Evolutionary conservation across 1,140 invertebrate species (phyloP).

Genomic region (Antheraea mylitta): DNA sequence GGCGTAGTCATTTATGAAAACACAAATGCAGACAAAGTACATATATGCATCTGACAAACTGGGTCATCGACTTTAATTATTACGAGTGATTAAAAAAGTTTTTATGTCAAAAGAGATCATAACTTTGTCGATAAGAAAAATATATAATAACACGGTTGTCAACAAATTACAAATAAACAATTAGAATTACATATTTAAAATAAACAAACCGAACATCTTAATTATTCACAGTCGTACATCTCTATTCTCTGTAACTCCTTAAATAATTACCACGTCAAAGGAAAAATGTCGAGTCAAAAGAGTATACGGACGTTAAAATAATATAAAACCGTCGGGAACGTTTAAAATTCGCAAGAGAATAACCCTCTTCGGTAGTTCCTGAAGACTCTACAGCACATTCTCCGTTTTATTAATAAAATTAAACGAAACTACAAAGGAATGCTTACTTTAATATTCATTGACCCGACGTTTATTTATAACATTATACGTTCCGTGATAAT

Average conservation of each 20-base stretch:
- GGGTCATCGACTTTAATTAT: no score
- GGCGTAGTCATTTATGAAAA: no score
- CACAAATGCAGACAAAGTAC: no score
- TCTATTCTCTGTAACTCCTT: neutral
- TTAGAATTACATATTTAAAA: no score
- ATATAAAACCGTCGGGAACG: neutral
- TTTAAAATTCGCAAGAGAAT: neutral
- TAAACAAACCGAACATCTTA: neutral
- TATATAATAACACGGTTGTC: no score
- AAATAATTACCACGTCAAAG: conserved; percentile 4
- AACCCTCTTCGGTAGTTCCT: neutral
- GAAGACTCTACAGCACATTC: neutral
- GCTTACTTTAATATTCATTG: neutral
- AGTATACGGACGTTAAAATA: neutral
- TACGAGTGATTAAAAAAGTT: no score
- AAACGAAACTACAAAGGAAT: neutral
- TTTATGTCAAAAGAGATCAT: no score
- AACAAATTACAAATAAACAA: no score
- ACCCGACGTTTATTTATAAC: neutral
- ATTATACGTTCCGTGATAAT: neutral
- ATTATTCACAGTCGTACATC: neutral
- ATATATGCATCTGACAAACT: no score
- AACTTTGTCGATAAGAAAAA: no score
- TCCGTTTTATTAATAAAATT: neutral
- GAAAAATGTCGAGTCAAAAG: neutral